Conservation (phyloP, 2,797 vertebrate genomes). For the Iguana delicatissima region DNA sequence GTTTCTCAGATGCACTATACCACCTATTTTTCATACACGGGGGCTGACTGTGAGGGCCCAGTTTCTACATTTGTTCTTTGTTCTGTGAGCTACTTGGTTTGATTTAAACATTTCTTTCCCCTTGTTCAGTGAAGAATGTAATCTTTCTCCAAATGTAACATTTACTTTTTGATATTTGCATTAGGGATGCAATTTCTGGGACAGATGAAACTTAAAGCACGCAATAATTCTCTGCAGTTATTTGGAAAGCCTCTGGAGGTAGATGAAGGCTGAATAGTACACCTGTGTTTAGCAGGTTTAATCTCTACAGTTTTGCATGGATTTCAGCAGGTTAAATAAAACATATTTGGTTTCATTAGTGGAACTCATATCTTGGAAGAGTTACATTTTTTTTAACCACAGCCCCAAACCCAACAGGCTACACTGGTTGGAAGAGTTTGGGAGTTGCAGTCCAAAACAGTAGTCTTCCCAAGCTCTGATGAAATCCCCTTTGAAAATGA, state of each 20-base stretch:
- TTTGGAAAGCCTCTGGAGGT: not conserved
- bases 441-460: not conserved
- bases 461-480: too few relatives aligned
- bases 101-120: not conserved
- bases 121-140: not conserved
- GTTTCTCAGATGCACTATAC: slow-evolving; percentile 21
- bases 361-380: too few relatives aligned
- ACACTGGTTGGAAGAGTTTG: not conserved
- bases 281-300: not conserved
- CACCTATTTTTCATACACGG: slow-evolving; percentile 18
- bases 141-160: not conserved
- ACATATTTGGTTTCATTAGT: too few relatives aligned
- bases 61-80: slow-evolving; percentile 17
- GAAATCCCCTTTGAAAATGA: too few relatives aligned
- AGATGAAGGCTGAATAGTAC: not conserved
- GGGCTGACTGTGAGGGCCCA: not conserved
- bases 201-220: not conserved
- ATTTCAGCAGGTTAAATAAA: not conserved
- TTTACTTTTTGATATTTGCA: not conserved
- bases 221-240: not conserved
- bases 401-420: not conserved
- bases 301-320: not conserved
- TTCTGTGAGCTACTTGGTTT: not conserved
- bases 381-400: not conserved
- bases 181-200: not conserved